Conservation (phyloP, 2,888 invertebrate genomes). For the Yponomeuta evonymella region DNA sequence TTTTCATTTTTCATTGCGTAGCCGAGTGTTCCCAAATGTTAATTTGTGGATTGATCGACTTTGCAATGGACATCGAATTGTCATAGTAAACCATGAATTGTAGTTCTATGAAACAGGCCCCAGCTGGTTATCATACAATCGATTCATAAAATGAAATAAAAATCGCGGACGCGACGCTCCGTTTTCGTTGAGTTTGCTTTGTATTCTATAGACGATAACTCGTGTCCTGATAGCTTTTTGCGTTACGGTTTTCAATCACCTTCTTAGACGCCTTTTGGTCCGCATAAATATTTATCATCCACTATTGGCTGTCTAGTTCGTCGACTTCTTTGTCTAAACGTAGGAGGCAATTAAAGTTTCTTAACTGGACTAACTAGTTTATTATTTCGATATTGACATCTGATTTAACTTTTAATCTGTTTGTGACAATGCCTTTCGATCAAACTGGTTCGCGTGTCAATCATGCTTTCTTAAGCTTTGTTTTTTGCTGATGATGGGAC, state of each 20-base stretch:
- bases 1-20: no score
- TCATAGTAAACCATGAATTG: no score
- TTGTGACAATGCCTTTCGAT: neutral
- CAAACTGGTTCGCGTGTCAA: neutral
- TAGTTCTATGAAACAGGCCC: no score
- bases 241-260: slow-evolving; percentile 27
- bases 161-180: neutral
- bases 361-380: neutral
- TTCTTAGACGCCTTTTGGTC: slow-evolving; percentile 20
- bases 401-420: neutral
- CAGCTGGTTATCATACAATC: no score
- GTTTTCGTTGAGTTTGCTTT: neutral
- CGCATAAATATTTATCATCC: slow-evolving; percentile 4
- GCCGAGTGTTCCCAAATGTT: no score
- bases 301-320: neutral
- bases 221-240: slow-evolving; percentile 2
- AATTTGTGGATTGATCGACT: no score
- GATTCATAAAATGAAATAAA: no score
- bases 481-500: neutral
- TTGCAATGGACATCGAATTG: no score
- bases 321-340: neutral
- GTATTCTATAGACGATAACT: neutral
- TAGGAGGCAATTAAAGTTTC: neutral
- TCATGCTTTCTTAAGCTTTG: neutral
- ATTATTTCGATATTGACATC: neutral